phyloP scores from a whole-genome alignment of 2,797 vertebrate species.

The Smutsia temminckii region DNA sequence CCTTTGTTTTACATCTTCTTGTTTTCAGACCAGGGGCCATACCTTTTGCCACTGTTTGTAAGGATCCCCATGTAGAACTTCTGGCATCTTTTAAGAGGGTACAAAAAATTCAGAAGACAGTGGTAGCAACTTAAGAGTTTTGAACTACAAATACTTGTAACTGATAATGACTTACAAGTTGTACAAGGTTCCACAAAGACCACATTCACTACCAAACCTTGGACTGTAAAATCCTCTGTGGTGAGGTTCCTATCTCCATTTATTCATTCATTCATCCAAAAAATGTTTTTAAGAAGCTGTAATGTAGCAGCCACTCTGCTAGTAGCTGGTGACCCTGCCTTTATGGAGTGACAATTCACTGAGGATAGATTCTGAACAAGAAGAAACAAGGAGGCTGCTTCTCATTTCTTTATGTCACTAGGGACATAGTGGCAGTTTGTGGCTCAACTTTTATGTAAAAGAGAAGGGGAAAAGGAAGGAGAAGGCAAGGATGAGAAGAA shows the following conservation, averaged over 20 bases:
- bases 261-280: not conserved
- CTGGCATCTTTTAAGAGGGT: not conserved
- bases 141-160: not conserved
- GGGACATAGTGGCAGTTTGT: not conserved
- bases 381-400: not conserved
- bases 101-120: not conserved
- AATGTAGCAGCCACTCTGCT: not conserved
- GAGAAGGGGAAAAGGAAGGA: not conserved
- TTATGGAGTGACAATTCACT: not conserved
- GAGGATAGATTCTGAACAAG: not conserved
- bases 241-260: not conserved
- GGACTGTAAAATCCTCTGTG: not conserved
- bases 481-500: not conserved
- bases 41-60: rapidly evolving
- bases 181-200: not conserved
- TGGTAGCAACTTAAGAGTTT: not conserved
- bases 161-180: not conserved
- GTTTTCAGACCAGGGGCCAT: not conserved
- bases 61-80: not conserved
- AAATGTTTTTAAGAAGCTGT: not conserved
- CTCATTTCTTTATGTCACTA: not conserved
- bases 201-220: not conserved
- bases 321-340: not conserved
- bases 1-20: not conserved
- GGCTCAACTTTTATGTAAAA: not conserved